These are phyloP conservation scores for Poeciliopsis retropinna DNA, from an alignment of 2,113 vertebrate genomes.

Conservation along the genomic window DNA sequence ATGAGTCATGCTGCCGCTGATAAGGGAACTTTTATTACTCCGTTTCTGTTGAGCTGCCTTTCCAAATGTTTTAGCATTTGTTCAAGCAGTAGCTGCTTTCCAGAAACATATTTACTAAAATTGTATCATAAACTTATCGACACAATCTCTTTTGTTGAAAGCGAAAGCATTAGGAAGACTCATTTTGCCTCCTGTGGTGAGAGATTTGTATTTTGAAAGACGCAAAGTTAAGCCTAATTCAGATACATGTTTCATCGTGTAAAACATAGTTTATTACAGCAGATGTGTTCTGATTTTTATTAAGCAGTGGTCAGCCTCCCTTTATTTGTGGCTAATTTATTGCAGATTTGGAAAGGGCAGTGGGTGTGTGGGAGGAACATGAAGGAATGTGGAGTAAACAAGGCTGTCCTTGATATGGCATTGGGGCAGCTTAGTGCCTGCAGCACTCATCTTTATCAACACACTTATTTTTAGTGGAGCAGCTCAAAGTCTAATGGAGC, in stretches of 20 bases:
- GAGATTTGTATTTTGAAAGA: background rate
- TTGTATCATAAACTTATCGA: background rate
- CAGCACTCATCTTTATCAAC: conserved; percentile 49
- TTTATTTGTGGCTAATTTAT: conserved; percentile 14
- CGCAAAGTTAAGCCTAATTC: background rate
- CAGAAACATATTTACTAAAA: background rate
- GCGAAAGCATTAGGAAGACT: background rate
- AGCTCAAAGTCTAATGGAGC: background rate
- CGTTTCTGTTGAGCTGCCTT: conserved; percentile 12
- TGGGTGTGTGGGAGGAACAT: background rate
- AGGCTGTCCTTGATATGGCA: conserved; percentile 42
- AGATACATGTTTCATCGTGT: no score
- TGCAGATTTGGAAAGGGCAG: conserved; percentile 1
- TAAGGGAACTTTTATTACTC: conserved; percentile 13
- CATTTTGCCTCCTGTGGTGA: background rate
- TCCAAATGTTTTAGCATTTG: conserved; percentile 28
- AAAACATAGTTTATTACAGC: background rate
- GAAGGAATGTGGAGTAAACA: conserved; percentile 38
- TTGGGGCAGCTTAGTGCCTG: conserved; percentile 21
- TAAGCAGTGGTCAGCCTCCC: background rate
- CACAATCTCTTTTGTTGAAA: background rate
- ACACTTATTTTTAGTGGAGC: conserved; percentile 24
- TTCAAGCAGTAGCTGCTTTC: background rate
- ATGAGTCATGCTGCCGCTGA: background rate
- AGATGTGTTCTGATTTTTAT: background rate